A percentile compares a stretch with the other conserved stretches of the same genome.
Conservation (phyloP, 2,797 vertebrate species). For the Rhadinocentrus ornatus region DNA sequence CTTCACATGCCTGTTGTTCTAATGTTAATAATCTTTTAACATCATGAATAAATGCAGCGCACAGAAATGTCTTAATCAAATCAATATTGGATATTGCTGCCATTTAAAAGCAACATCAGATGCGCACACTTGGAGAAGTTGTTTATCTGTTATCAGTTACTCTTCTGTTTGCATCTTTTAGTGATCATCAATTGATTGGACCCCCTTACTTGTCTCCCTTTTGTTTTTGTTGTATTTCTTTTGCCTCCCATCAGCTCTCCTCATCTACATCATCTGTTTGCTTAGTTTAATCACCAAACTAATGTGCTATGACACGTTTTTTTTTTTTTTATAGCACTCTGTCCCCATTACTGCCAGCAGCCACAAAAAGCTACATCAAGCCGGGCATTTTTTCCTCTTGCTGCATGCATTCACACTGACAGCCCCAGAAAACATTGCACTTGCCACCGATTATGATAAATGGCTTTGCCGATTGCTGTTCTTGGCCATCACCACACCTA, state of each 20-base stretch:
- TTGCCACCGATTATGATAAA: conserved; percentile 73
- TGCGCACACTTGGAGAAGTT: neutral
- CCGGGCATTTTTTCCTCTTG: conserved; percentile 46
- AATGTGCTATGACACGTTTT: conserved; percentile 70
- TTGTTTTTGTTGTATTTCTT: neutral
- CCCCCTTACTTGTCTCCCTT: neutral
- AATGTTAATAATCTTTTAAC: neutral
- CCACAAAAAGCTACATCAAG: conserved; percentile 57
- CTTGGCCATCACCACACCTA: conserved; percentile 63
- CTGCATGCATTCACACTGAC: conserved; percentile 51
- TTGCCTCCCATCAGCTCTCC: conserved; percentile 10
- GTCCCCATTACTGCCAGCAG: conserved; percentile 58
- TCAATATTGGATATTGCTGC: neutral
- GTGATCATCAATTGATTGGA: neutral
- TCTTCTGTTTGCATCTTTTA: neutral
- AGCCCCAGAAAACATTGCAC: conserved; percentile 60
- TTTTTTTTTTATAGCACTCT: conserved; percentile 52
- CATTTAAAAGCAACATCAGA: neutral
- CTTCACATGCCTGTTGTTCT: neutral
- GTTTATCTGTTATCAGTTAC: neutral
- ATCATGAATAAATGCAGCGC: neutral
- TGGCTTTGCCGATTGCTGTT: conserved; percentile 72
- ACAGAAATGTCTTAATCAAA: neutral
- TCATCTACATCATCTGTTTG: conserved; percentile 61
- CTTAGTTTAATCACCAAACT: conserved; percentile 69